Evolutionary conservation across 2,888 invertebrate genomes (phyloP).

Genomic region (Mythimna loreyi): DNA sequence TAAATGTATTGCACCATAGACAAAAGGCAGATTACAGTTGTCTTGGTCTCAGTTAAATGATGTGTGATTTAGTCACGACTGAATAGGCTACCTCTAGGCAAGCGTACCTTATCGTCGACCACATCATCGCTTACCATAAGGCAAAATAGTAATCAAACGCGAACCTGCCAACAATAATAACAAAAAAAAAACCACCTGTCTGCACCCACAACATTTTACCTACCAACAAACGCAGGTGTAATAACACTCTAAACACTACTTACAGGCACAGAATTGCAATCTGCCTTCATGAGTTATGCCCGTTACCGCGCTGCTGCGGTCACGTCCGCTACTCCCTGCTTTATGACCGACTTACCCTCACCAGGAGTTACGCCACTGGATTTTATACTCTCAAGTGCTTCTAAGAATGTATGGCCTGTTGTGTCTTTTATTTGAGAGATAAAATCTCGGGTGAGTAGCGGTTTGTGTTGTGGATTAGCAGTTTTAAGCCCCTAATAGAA

Average conservation of each 20-base stretch:
- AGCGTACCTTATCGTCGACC: no score
- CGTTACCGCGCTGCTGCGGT: slow-evolving; percentile 37
- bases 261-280: slow-evolving; percentile 45
- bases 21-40: no score
- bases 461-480: slow-evolving; percentile 3
- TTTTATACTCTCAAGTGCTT: slow-evolving; percentile 64
- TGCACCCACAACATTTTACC: neutral
- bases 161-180: no score
- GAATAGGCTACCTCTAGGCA: no score
- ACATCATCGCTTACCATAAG: no score
- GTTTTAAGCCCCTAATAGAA: neutral
- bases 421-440: slow-evolving; percentile 56
- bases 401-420: slow-evolving; percentile 54
- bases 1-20: no score
- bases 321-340: slow-evolving; percentile 55
- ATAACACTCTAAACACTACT: slow-evolving; percentile 54
- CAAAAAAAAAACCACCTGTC: neutral
- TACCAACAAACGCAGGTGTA: slow-evolving; percentile 33
- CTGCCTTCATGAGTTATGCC: slow-evolving; percentile 53
- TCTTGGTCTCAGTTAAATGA: no score
- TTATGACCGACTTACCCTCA: slow-evolving; percentile 58
- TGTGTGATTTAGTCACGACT: no score
- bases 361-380: slow-evolving; percentile 42
- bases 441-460: slow-evolving; percentile 28
- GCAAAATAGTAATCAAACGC: no score